Percentiles rank a stretch among this genome's conserved stretches.
Conservation (phyloP, 2,797 vertebrate species). For the Podargus strigoides region DNA sequence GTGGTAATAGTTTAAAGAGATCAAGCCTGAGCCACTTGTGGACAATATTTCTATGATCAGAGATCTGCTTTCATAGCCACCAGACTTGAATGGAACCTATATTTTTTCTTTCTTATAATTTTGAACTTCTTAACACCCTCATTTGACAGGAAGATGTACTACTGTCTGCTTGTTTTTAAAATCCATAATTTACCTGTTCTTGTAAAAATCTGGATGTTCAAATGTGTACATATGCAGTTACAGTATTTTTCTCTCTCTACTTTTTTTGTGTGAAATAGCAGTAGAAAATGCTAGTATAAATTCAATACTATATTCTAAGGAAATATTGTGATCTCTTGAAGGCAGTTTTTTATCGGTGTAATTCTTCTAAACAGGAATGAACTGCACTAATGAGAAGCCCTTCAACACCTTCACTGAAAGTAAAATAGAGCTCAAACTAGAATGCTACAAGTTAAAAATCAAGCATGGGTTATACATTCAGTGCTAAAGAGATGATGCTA, state of each 20-base stretch:
- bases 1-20: not conserved
- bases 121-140: not conserved
- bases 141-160: not conserved
- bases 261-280: not conserved
- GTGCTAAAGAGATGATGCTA: not conserved
- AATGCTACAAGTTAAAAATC: not conserved
- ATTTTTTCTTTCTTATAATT: not conserved
- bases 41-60: not conserved
- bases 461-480: not conserved
- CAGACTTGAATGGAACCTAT: not conserved
- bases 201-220: not conserved
- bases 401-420: not conserved
- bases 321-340: not conserved
- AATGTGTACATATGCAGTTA: not conserved
- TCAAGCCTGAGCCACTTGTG: not conserved
- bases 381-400: not conserved
- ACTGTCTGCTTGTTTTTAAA: not conserved
- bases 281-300: not conserved
- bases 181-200: not conserved
- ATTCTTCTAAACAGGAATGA: not conserved
- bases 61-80: not conserved
- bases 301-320: not conserved
- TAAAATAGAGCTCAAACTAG: not conserved
- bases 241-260: not conserved
- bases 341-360: not conserved